Evolutionary conservation across 2,797 vertebrate genomes (phyloP).

Genomic region (Cossypha heuglini): DNA sequence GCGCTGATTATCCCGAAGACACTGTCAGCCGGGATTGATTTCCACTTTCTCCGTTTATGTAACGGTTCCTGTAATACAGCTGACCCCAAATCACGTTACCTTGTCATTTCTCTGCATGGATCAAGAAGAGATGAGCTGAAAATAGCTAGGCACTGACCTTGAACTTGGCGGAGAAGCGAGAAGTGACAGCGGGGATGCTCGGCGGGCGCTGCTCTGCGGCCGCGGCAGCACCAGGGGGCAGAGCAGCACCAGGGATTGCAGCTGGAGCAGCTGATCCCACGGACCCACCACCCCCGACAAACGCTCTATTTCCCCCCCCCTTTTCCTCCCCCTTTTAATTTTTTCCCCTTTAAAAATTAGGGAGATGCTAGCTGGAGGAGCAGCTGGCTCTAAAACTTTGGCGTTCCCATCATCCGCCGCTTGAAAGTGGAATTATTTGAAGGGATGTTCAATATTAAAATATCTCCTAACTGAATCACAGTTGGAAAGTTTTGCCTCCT

Average conservation of each 20-base stretch:
- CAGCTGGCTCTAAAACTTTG: conserved; percentile 2
- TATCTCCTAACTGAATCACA: not conserved
- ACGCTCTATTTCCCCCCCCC: fast-evolving
- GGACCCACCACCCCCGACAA: not conserved
- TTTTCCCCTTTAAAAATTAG: not conserved
- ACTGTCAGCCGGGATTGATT: conserved; percentile 95
- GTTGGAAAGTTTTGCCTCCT: not conserved
- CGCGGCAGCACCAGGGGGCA: conserved; percentile 87
- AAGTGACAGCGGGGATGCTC: conserved; percentile 72
- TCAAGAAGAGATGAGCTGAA: conserved; percentile 91
- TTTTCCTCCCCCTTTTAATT: fast-evolving
- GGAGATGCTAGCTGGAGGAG: conserved; percentile 1
- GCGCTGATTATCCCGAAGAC: conserved; percentile 92
- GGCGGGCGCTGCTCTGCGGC: conserved; percentile 36
- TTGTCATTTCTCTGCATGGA: conserved; percentile 93
- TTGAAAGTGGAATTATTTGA: conserved; percentile 14
- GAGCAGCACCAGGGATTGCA: conserved; percentile 82
- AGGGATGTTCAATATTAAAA: not conserved
- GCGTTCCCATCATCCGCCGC: not conserved
- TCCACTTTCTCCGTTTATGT: conserved; percentile 84
- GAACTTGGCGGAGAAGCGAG: conserved; percentile 81
- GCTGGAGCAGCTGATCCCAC: conserved; percentile 23
- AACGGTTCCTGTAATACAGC: conserved; percentile 91
- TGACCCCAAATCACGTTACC: conserved; percentile 90
- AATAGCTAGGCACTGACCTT: conserved; percentile 91